Percentiles rank a stretch among this genome's conserved stretches.
These are phyloP conservation scores for Agrotis exclamationis DNA, from an alignment of 2,888 invertebrate species.

Conservation along the genomic window DNA sequence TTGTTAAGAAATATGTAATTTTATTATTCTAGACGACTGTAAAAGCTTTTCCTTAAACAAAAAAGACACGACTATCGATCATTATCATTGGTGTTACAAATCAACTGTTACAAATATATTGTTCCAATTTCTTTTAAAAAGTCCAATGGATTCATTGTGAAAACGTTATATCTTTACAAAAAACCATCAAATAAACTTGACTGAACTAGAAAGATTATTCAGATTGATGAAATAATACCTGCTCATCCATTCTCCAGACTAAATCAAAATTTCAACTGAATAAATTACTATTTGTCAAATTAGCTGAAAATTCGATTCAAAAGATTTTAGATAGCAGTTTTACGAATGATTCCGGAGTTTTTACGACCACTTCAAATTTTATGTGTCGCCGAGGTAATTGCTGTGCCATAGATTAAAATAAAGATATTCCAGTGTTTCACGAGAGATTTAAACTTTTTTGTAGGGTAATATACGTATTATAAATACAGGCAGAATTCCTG, in stretches of 20 bases:
- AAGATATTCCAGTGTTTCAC: constrained; percentile 44
- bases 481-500: constrained; percentile 23
- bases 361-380: constrained; percentile 52
- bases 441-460: constrained; percentile 46
- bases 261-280: constrained; percentile 26
- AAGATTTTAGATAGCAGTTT: constrained; percentile 41
- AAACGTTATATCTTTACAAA: too few species aligned
- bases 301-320: constrained; percentile 43
- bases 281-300: constrained; percentile 47
- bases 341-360: constrained; percentile 42
- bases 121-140: too few species aligned
- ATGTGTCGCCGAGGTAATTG: constrained; percentile 54
- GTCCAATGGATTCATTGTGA: too few species aligned
- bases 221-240: constrained; percentile 4
- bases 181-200: neutral
- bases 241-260: neutral
- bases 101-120: too few species aligned
- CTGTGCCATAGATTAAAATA: constrained; percentile 50
- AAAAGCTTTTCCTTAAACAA: too few species aligned
- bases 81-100: too few species aligned
- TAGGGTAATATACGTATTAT: constrained; percentile 38
- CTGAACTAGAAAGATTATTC: neutral
- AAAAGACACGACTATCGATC: too few species aligned
- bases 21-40: too few species aligned
- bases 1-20: too few species aligned